Evolutionary conservation across 2,888 invertebrate genomes (phyloP).

Genomic region (Acrobasis repandana): DNA sequence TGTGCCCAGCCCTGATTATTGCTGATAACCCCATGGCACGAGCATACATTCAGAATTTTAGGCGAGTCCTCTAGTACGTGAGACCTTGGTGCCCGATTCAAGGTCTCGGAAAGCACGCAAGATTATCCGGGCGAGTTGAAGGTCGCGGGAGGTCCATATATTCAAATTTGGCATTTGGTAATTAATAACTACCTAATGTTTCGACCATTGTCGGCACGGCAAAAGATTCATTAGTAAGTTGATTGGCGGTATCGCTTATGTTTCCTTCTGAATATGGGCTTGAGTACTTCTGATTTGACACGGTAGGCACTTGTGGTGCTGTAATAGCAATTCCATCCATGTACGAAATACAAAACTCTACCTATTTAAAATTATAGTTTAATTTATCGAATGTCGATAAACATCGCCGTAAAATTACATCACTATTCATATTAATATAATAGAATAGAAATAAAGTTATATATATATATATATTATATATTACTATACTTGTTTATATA

Average conservation of each 20-base stretch:
- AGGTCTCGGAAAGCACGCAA: slow-evolving; percentile 67
- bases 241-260: background rate
- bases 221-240: background rate
- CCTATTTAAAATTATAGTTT: too few species aligned
- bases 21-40: slow-evolving; percentile 5
- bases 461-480: too few species aligned
- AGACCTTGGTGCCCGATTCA: slow-evolving; percentile 59
- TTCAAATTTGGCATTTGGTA: slow-evolving; percentile 35
- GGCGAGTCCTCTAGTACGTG: slow-evolving; percentile 41
- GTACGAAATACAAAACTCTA: too few species aligned
- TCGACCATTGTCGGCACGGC: background rate
- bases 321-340: background rate
- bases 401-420: too few species aligned
- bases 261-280: background rate
- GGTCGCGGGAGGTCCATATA: slow-evolving; percentile 43
- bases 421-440: too few species aligned
- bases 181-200: slow-evolving; percentile 4
- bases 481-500: too few species aligned
- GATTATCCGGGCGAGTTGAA: slow-evolving; percentile 61
- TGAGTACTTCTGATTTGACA: background rate
- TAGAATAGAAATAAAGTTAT: too few species aligned
- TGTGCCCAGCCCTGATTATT: slow-evolving; percentile 8
- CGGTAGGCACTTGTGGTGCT: background rate
- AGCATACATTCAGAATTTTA: background rate
- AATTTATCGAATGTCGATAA: too few species aligned